Percentiles rank a stretch among this genome's conserved stretches.
Evolutionary conservation across 2,113 vertebrate genomes (phyloP).

Genomic region (Cyanistes caeruleus): DNA sequence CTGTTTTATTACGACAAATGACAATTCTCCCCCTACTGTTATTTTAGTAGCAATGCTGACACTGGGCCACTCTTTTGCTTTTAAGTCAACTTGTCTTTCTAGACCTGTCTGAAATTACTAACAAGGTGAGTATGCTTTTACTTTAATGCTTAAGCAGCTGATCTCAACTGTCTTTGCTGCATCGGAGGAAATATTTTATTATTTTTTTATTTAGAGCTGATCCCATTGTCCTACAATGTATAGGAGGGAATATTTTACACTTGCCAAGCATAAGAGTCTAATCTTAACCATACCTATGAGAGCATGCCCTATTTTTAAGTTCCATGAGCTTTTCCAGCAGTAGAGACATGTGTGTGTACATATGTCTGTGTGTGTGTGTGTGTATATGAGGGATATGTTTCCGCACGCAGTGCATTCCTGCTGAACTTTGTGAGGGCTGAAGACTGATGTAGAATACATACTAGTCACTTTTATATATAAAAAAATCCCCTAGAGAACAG

Average conservation of each 20-base stretch:
- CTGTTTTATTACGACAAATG: background rate
- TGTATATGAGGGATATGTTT: background rate
- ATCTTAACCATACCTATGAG: background rate
- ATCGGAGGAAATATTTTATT: too few relatives aligned
- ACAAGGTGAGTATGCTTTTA: background rate
- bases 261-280: background rate
- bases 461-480: background rate
- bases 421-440: background rate
- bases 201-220: too few relatives aligned
- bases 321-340: background rate
- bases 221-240: too few relatives aligned
- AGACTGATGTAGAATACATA: background rate
- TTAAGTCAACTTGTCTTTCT: background rate
- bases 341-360: background rate
- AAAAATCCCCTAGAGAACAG: background rate
- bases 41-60: background rate
- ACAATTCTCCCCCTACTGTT: background rate
- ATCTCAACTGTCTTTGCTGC: background rate
- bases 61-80: background rate
- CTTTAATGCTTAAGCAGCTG: background rate
- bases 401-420: background rate
- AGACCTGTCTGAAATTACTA: background rate
- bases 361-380: accelerated
- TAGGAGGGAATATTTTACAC: background rate
- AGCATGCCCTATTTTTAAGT: background rate